phyloP scores from a whole-genome alignment of 2,888 invertebrate species.

The Hipparchia sbordonii region DNA sequence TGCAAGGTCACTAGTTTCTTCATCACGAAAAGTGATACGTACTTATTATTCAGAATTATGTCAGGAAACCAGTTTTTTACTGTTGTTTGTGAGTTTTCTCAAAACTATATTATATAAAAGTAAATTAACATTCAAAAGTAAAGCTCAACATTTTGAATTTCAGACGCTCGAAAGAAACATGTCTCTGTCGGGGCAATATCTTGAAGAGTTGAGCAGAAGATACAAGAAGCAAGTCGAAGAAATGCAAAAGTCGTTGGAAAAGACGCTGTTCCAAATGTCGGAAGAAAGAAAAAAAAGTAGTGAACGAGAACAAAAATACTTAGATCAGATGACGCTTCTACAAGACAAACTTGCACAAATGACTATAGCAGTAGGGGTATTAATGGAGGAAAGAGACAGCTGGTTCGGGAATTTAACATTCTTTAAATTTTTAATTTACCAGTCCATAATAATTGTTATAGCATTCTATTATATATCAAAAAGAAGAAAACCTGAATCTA shows the following conservation, averaged over 20 bases:
- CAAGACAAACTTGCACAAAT: constrained; percentile 86
- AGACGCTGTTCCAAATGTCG: constrained; percentile 87
- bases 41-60: too few relatives aligned
- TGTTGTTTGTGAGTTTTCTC: too few relatives aligned
- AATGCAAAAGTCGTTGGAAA: constrained; percentile 92
- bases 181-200: constrained; percentile 97
- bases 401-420: constrained; percentile 84
- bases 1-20: too few relatives aligned
- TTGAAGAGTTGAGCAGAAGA: constrained; percentile 96
- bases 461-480: constrained; percentile 79
- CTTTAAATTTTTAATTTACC: constrained; percentile 78
- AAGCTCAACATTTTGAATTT: constrained; percentile 46
- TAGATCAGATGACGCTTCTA: constrained; percentile 88
- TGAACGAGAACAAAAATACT: constrained; percentile 89
- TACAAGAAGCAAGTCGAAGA: constrained; percentile 99
- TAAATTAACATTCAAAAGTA: too few relatives aligned
- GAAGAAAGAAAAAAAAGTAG: constrained; percentile 87
- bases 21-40: too few relatives aligned
- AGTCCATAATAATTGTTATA: constrained; percentile 73
- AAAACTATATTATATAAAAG: too few relatives aligned
- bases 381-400: constrained; percentile 85
- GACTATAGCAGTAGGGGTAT: constrained; percentile 81
- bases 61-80: too few relatives aligned
- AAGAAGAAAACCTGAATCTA: constrained; percentile 63
- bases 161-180: constrained; percentile 97